Evolutionary conservation across 2,888 invertebrate genomes (phyloP).

Genomic region (Gryllus longicercus): DNA sequence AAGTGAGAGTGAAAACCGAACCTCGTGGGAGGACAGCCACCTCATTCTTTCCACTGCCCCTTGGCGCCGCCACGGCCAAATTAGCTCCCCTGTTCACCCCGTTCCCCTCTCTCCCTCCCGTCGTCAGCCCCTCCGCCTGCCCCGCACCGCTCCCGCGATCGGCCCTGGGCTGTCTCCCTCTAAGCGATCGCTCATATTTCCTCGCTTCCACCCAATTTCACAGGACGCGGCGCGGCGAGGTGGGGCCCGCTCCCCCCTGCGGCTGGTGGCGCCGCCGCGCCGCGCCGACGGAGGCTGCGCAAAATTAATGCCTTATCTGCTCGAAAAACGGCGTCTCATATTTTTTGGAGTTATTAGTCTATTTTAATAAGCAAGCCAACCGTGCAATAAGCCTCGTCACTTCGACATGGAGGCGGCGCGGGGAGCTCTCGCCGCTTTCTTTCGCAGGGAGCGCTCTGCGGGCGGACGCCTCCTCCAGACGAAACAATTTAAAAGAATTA

Average conservation of each 20-base stretch:
- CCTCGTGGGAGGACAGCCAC: background rate
- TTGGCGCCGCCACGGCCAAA: background rate
- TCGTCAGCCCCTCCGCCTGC: background rate
- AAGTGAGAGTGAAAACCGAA: background rate
- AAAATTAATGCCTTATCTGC: conserved; percentile 17
- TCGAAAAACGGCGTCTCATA: background rate
- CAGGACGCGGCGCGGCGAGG: background rate
- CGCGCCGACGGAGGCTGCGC: background rate
- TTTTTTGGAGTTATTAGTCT: conserved; percentile 4
- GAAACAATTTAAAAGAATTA: conserved; percentile 17
- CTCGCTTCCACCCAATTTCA: conserved; percentile 10
- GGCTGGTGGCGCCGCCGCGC: background rate
- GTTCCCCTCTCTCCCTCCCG: background rate
- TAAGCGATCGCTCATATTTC: conserved; percentile 11
- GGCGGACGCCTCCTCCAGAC: background rate
- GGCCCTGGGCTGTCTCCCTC: background rate
- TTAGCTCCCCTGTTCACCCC: background rate
- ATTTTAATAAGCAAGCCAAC: conserved; percentile 17
- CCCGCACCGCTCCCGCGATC: background rate
- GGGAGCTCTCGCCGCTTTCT: background rate
- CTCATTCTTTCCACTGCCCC: background rate
- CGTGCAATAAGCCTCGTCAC: conserved; percentile 6
- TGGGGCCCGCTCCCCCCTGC: background rate
- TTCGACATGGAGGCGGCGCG: background rate
- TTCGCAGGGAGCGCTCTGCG: background rate